Base-by-base conservation (phyloP, 2,113 vertebrate genomes). In the Scytalopus superciliaris region DNA sequence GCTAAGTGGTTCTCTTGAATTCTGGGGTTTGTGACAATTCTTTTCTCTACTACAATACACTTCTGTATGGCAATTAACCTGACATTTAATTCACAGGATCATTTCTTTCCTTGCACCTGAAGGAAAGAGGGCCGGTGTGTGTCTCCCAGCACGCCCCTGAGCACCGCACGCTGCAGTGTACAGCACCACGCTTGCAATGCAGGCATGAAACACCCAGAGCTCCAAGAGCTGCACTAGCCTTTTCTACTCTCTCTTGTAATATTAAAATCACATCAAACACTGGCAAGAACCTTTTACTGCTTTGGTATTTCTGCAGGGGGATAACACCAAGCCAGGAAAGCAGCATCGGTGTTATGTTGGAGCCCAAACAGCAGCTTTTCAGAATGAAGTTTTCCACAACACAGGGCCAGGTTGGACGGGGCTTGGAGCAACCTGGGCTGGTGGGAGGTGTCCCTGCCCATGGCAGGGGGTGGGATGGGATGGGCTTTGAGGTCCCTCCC, bases 1-100 rank as follows among this genome's bases (percentile, higher is more conserved):
- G 42, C 52, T 66, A 66, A 95, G 67, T 1, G 14, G 45, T 10
- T 40, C 63, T 72, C 80, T 89, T 85, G 53, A 85, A 85, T 89
- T 70, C 68, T 44, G 22, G 42, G 45, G 23, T 40, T 70, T 70
- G 66, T 84, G 62, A 57, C 68, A 83, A 39, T 39, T 72, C 62
- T 75, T 83, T 84, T 78, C 77, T 66, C 66, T 63, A 50, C 52
- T 73, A 37, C 27, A 80, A 87, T 31, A 45, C 39, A 88, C 77
- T 81, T 96, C 57, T 24, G 24, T 52, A 47, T 56, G 50, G 47
- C 91, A 92, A 94, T 93, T 94, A 95, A 93, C 44, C 59, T 84
- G 59, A 55, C 42, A 53, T 66, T 89, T 84, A 57, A 76, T 88
- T 84, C 21, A 7, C 11, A 6, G 57, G 40, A 79, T 49, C 44